Evolutionary conservation across 2,113 vertebrate genomes (phyloP), one percentile per base, ranked within the genome.

Genomic region (Nothobranchius furzeri): DNA sequence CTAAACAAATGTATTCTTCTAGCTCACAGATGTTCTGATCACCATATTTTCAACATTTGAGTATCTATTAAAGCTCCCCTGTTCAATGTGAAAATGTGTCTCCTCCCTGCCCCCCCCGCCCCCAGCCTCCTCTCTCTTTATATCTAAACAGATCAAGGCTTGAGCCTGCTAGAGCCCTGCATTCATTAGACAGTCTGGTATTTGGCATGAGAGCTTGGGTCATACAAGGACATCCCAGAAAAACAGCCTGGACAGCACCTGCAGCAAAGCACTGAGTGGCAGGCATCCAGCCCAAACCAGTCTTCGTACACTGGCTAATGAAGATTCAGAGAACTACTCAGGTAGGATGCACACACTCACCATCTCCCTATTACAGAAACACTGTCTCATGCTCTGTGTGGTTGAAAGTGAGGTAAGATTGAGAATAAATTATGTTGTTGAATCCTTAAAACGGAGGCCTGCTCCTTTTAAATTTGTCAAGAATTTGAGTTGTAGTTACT

Each of bases 151-250:
- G 55, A 57, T 57, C 55, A 57, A 57, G n/a, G 76, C 20, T 53
- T 57, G 50, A 67, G 63, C 69, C 65, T 60, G 81, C 79, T 88
- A 78, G 81, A 87, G 80, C 75, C 70, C 72, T 84, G 88, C 86
- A 86, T 91, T 87, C 83, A 89, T 81, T 87, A 91, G 85, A 88
- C 81, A 71, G 89, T 75, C 75, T 76, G 79, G 85, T 81, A 76
- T 79, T 89, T 93, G 93, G 92, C 92, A 90, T 45, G 45, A 49
- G 11, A 57, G 64, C 37, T 13, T 12, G 60, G 90, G 90, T 93
- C 92, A 91, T 40, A 55, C 72, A 68, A 90, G 91, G 92, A 93
- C 92, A 91, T 85, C 84, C 63, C 60, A 86, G 83, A 89, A 91
- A 91, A 90, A 89, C 91, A 91, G 84, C 81, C 79, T n/a, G 80